Conservation (phyloP, 1,140 invertebrate species). For the Drosophila oshimai region DNA sequence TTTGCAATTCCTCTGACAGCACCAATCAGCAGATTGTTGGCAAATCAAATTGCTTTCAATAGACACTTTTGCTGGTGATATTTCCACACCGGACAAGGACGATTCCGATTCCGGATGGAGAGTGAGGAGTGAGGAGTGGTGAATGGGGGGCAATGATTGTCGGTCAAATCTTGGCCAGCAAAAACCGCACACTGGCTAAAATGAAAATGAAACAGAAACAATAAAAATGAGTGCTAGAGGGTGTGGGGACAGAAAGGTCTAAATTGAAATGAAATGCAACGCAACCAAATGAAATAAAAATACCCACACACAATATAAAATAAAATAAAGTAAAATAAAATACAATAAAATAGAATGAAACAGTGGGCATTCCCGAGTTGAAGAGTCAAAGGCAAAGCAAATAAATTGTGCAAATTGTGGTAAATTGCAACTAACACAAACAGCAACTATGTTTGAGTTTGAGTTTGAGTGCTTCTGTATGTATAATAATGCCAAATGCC, state of each 20-base stretch:
- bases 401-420: conserved; percentile 71
- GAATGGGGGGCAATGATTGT: not conserved
- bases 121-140: not conserved
- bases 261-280: conserved; percentile 15
- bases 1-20: conserved; percentile 27
- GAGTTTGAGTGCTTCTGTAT: conserved; percentile 28
- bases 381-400: conserved; percentile 64
- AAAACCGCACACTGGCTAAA: conserved; percentile 20
- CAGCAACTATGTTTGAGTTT: conserved; percentile 14
- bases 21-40: conserved; percentile 17
- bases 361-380: conserved; percentile 38
- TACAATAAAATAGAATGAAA: conserved; percentile 15
- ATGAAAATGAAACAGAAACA: conserved; percentile 24
- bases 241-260: not conserved
- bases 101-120: not conserved
- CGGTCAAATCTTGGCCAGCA: conserved; percentile 21
- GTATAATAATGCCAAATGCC: conserved; percentile 58
- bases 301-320: conserved; percentile 5
- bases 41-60: conserved; percentile 35
- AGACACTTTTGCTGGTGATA: conserved; percentile 11
- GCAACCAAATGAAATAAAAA: conserved; percentile 34
- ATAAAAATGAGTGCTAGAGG: conserved; percentile 23
- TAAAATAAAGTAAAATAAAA: conserved; percentile 3
- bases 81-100: conserved; percentile 4
- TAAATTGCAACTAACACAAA: conserved; percentile 41